A percentile compares a stretch with the other conserved stretches of the same genome.
phyloP scores from a whole-genome alignment of 1,140 invertebrate species.

The Drosophila chauvacae region DNA sequence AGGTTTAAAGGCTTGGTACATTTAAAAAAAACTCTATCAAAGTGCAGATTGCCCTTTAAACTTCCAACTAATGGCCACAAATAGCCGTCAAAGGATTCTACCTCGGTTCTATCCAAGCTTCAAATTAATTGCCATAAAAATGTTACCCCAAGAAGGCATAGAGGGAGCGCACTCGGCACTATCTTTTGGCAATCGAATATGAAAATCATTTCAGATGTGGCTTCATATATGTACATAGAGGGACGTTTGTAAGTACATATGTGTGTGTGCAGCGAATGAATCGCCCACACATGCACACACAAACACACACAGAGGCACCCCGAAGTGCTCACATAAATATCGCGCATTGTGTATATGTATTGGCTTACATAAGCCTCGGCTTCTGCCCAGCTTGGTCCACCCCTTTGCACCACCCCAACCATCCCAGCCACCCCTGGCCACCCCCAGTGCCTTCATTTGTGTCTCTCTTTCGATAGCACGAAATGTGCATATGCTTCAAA shows the following conservation, averaged over 20 bases:
- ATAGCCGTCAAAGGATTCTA: neutral
- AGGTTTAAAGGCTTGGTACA: neutral
- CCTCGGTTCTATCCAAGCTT: neutral
- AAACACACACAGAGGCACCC: slow-evolving; percentile 2
- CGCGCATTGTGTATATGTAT: slow-evolving; percentile 76
- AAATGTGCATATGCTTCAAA: slow-evolving; percentile 80
- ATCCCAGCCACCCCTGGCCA: slow-evolving; percentile 5
- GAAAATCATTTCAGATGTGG: slow-evolving; percentile 14
- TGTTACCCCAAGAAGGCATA: neutral
- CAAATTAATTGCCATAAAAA: slow-evolving; percentile 14
- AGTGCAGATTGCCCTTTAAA: neutral
- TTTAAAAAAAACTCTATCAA: neutral
- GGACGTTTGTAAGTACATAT: neutral
- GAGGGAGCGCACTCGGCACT: neutral
- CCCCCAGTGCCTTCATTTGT: slow-evolving; percentile 24
- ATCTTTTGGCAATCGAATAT: slow-evolving; percentile 37
- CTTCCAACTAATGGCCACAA: neutral
- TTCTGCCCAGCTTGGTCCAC: slow-evolving; percentile 58
- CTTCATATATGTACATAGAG: slow-evolving; percentile 12
- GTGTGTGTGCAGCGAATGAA: slow-evolving; percentile 28
- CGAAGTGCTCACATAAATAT: slow-evolving; percentile 66
- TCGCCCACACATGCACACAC: slow-evolving; percentile 30
- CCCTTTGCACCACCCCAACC: slow-evolving; percentile 15
- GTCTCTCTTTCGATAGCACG: slow-evolving; percentile 69
- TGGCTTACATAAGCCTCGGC: slow-evolving; percentile 77